These are phyloP conservation scores for Zenarchopterus dispar DNA, from an alignment of 2,797 vertebrate species.

Conservation along the genomic window DNA sequence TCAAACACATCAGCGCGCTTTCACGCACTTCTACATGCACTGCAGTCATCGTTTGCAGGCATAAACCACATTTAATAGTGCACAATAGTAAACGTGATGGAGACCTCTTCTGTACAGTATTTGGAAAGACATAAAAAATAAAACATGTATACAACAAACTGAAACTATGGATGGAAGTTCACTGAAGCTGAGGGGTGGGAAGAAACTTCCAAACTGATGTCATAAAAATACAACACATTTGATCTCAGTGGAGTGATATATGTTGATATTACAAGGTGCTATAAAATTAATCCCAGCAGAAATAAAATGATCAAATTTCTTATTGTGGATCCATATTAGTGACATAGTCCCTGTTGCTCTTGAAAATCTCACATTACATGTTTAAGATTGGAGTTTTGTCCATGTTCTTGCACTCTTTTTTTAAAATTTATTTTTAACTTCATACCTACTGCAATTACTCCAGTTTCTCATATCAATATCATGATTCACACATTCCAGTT, in stretches of 20 bases:
- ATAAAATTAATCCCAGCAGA: too few species aligned
- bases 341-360: not conserved
- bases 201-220: not conserved
- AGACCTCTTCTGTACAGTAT: too few species aligned
- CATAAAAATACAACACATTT: not conserved
- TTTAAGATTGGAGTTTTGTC: not conserved
- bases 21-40: too few species aligned
- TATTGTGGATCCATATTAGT: too few species aligned
- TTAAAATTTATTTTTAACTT: not conserved
- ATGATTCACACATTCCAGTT: slow-evolving; percentile 69
- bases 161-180: not conserved
- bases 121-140: too few species aligned
- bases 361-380: not conserved
- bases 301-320: too few species aligned
- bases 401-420: not conserved
- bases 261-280: not conserved
- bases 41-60: too few species aligned
- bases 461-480: slow-evolving; percentile 28
- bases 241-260: not conserved
- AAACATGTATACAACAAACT: too few species aligned
- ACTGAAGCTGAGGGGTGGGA: not conserved
- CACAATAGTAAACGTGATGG: too few species aligned
- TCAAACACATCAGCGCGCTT: too few species aligned
- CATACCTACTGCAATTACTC: slow-evolving; percentile 15
- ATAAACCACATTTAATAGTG: too few species aligned